Evolutionary conservation across 2,113 vertebrate genomes (phyloP), one percentile per base, ranked within the genome.

Genomic region (Ginglymostoma cirratum): DNA sequence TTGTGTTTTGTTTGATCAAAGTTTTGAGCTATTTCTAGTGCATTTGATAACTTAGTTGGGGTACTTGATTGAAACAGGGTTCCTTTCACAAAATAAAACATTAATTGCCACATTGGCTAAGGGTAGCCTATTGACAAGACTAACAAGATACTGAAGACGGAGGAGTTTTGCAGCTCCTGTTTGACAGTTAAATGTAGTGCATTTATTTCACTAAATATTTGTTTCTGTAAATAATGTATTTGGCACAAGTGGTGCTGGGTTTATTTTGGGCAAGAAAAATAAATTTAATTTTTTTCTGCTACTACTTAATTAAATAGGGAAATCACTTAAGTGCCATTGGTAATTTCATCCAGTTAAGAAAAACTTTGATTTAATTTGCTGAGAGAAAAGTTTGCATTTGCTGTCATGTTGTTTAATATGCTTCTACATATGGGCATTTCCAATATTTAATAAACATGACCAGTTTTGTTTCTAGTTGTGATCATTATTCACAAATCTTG

Each of bases 241-340:
- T 97, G 89, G 96, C 96, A 83, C 96, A 96, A 94, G 72, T 96
- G 96, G 96, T 96, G 96, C 96, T 95, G 96, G 95, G 76, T 94
- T 86, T 94, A 96, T 96, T 96, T 96, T 96, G 76, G 19, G 65
- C 70, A 86, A 95, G 89, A 90, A 90, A 70, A 78, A 80, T 67
- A 95, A 94, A 96, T 86, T 96, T 92, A 83, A 23, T 97, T 96
- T 96, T 96, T 96, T 96, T 96, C 96, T 96, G 83, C 96, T 96
- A 96, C 24, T 96, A 85, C 96, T 96, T 97, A 96, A 96, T 95
- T 94, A 90, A 96, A 96, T 96, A 96, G 96, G 96, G 96, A 96
- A 95, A 96, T 96, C 96, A 96, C 96, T 96, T 14, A 97, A 97
- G 97, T 97, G 97, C 96, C 96, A 96, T 96, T 97, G 95, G 96